These are phyloP conservation scores for Eumaeus atala DNA, from an alignment of 1,140 invertebrate genomes.

Conservation along the genomic window DNA sequence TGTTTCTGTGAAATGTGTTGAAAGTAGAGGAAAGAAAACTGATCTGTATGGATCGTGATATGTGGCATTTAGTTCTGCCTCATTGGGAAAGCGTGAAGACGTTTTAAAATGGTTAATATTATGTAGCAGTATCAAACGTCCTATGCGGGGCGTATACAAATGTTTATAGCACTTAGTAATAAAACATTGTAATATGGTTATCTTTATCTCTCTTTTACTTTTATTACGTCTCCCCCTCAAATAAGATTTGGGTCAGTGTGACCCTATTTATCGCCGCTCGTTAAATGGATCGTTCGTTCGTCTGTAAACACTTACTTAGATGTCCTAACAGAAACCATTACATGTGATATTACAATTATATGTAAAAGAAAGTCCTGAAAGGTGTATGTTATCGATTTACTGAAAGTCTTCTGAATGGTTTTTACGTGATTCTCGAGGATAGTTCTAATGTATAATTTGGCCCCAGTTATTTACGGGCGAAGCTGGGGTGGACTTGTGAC, in stretches of 20 bases:
- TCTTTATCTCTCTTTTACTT: slow-evolving; percentile 12
- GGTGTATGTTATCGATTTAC: no score
- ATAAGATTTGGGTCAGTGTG: slow-evolving; percentile 8
- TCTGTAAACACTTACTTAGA: slow-evolving; percentile 11
- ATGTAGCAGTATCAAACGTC: neutral
- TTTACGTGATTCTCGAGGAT: no score
- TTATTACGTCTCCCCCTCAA: slow-evolving; percentile 8
- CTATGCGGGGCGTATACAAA: neutral
- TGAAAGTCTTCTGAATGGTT: no score
- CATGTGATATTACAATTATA: slow-evolving; percentile 20
- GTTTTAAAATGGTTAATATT: slow-evolving; percentile 1
- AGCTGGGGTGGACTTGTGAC: no score
- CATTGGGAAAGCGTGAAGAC: no score
- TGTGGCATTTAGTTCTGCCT: no score
- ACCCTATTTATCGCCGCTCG: slow-evolving; percentile 5
- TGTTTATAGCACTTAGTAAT: slow-evolving; percentile 10
- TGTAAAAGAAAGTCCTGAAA: no score
- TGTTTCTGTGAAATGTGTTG: no score
- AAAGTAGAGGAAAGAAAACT: no score
- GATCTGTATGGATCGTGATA: no score
- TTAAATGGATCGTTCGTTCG: slow-evolving; percentile 4
- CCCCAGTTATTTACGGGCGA: no score
- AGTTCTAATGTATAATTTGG: no score
- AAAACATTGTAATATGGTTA: slow-evolving; percentile 12
- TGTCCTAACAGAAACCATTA: slow-evolving; percentile 21